Base-by-base conservation (phyloP, 2,113 vertebrate genomes). In the Trochalopteron elliotii region DNA sequence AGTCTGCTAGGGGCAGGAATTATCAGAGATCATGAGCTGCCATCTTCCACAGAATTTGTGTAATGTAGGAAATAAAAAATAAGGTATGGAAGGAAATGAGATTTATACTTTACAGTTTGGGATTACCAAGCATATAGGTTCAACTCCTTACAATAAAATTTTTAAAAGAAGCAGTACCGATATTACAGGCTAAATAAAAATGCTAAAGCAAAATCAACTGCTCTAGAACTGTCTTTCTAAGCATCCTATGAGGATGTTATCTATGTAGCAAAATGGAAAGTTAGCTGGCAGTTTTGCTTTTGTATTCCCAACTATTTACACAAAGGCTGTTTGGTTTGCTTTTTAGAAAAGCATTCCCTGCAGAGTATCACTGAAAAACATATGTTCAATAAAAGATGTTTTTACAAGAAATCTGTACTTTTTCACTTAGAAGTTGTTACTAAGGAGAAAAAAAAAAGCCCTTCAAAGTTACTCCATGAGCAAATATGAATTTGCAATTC, bases 331-430 rank as follows among this genome's bases (percentile, higher is more conserved):
- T 95, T 87, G n/a, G 50, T 76, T 56, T 87, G 33, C 24, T 71
- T 89, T 90, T 93, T 61, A 83, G 39, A 89, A 89, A 57, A 95
- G 61, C 16, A 18, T 50, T 94, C 82, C 78, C 87, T 93, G 56
- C 10, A 23, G 81, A 95, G 30, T 97, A 96, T 97, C 94, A 93
- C 57, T 72, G 82, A 84, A 95, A 97, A 96, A 23, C 90, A 92
- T 76, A 93, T 75, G 59, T 77, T 94, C 90, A 78, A 84, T 70
- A 87, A 89, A 95, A 91, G 35, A 80, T 74, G 30, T 63, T 93
- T 90, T 88, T 81, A 52, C 56, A 67, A 70, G 67, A 80, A 93
- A 94, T 95, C 39, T 71, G 20, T 68, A 31, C 55, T 87, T 78
- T 74, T 89, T 94, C n/a, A 45, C 60, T 97, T 86, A 76, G 61